These are phyloP conservation scores for Epizoanthus illoricatus DNA, from an alignment of 92 coral and sea anemone species.

Conservation along the genomic window DNA sequence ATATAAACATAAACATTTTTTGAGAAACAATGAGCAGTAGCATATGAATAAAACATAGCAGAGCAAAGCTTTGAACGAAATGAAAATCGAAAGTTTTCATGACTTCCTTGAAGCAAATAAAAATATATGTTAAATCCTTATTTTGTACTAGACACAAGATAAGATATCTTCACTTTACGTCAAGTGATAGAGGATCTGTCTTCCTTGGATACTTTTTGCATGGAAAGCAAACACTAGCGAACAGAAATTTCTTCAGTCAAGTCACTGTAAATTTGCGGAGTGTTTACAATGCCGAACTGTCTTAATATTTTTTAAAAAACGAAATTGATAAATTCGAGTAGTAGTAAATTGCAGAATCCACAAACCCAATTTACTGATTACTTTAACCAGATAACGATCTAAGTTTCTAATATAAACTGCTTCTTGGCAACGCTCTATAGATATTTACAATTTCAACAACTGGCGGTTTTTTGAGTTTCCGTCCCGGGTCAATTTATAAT, in stretches of 20 bases:
- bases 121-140: conserved; percentile 11
- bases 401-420: conserved; percentile 7
- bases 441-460: conserved; percentile 24
- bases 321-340: background rate
- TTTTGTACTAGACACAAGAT: conserved; percentile 3
- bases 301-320: background rate
- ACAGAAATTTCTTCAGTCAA: background rate
- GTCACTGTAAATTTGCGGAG: conserved; percentile 16
- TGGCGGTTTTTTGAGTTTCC: conserved; percentile 22
- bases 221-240: conserved; percentile 10
- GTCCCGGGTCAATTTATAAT: conserved; percentile 23
- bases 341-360: background rate
- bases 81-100: background rate
- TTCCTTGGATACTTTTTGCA: background rate
- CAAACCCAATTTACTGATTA: background rate
- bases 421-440: conserved; percentile 27
- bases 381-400: conserved; percentile 27
- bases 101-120: conserved; percentile 20
- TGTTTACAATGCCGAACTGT: conserved; percentile 14
- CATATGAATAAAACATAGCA: conserved; percentile 28
- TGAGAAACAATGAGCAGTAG: conserved; percentile 16
- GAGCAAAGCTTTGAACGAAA: conserved; percentile 14
- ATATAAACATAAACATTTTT: conserved; percentile 28
- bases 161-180: conserved; percentile 1
- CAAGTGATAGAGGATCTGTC: conserved; percentile 23